These are phyloP conservation scores for Aulostomus chinensis DNA, from an alignment of 2,797 vertebrate genomes.

Conservation along the genomic window DNA sequence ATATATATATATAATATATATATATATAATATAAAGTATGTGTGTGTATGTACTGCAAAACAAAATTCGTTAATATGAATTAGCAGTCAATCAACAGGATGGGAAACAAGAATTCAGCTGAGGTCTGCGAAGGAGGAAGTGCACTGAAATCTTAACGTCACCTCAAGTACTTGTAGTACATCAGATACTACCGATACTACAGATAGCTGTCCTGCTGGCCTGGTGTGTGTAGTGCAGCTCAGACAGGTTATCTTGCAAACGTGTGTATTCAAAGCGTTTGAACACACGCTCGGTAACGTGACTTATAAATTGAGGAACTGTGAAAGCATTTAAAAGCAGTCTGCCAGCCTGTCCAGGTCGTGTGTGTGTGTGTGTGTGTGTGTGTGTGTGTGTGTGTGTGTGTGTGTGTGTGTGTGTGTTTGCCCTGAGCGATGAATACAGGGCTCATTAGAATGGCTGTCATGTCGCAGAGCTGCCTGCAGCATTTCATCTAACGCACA, in stretches of 20 bases:
- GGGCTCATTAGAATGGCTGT: conserved; percentile 74
- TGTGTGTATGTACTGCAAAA: too few relatives aligned
- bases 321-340: conserved; percentile 28
- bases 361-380: conserved; percentile 30
- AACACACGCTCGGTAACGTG: background rate
- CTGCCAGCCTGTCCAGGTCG: conserved; percentile 21
- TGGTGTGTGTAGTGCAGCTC: background rate
- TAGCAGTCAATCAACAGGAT: too few relatives aligned
- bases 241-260: background rate
- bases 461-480: conserved; percentile 61
- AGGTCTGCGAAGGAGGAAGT: too few relatives aligned
- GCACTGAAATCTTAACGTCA: too few relatives aligned
- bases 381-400: conserved; percentile 37
- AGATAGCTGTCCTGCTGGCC: conserved; percentile 5
- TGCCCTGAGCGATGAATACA: conserved; percentile 63
- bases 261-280: background rate
- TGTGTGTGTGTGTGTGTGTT: conserved; percentile 38
- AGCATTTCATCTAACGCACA: conserved; percentile 48
- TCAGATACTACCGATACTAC: conserved; percentile 3
- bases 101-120: too few relatives aligned
- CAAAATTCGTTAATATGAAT: too few relatives aligned
- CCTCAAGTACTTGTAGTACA: too few relatives aligned
- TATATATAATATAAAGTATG: too few relatives aligned
- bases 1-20: too few relatives aligned
- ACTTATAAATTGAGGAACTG: conserved; percentile 29